phyloP scores from a whole-genome alignment of 2,113 vertebrate species.

The Pterocles burchelli region DNA sequence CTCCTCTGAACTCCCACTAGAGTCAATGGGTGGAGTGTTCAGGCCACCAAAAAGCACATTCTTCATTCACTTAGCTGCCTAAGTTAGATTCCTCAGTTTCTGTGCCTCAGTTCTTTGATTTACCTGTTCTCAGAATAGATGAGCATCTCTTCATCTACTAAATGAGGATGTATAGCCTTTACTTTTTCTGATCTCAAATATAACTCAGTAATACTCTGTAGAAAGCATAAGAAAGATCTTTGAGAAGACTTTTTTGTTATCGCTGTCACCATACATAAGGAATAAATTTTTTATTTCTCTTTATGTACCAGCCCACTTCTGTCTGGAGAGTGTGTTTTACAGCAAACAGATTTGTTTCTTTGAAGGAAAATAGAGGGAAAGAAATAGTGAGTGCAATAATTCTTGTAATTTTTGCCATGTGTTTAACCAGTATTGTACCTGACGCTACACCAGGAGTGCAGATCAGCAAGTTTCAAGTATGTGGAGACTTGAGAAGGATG shows the following conservation, averaged over 20 bases:
- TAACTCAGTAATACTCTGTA: not conserved
- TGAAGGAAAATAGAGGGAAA: not conserved
- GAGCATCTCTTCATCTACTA: not conserved
- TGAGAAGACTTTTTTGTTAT: not conserved
- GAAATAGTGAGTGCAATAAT: not conserved
- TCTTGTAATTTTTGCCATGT: not conserved
- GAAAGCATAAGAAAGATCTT: not conserved
- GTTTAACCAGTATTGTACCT: not conserved
- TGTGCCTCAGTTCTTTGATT: not conserved
- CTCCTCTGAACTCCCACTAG: constrained; percentile 1
- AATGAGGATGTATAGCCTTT: not conserved
- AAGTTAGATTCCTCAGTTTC: not conserved
- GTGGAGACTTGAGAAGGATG: not conserved
- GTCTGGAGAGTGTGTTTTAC: not conserved
- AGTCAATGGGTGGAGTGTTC: not conserved
- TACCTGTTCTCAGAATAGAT: not conserved
- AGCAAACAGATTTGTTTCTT: not conserved
- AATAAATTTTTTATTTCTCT: not conserved
- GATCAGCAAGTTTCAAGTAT: not conserved
- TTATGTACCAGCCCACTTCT: not conserved
- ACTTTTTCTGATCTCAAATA: not conserved
- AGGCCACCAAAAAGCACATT: not conserved
- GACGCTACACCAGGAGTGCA: not conserved
- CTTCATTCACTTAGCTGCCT: not conserved
- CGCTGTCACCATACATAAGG: not conserved